These are phyloP conservation scores for Lepidurus apus DNA, from an alignment of 1,140 invertebrate genomes.

Conservation along the genomic window DNA sequence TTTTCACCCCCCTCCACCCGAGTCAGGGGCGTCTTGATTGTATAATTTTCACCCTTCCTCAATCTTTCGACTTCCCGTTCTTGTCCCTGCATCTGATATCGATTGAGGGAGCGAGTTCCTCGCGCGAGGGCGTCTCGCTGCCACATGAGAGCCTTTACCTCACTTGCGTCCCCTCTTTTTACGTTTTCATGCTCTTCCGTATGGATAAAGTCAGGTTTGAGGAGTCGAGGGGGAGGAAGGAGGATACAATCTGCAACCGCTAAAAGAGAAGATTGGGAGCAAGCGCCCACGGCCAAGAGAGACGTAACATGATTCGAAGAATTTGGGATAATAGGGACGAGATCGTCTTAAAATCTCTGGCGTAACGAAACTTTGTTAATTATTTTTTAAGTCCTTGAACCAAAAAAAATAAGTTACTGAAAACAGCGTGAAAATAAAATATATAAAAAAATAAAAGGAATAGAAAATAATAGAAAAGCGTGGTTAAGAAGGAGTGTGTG, in stretches of 20 bases:
- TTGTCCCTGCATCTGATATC: slow-evolving; percentile 16
- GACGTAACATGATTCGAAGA: neutral
- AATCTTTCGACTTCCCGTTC: slow-evolving; percentile 18
- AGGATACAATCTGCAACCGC: neutral
- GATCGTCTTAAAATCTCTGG: neutral
- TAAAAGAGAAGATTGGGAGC: neutral
- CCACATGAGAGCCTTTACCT: neutral
- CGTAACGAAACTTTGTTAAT: too few species aligned
- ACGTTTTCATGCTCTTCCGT: slow-evolving; percentile 2
- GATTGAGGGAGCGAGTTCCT: neutral
- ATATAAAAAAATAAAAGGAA: too few species aligned
- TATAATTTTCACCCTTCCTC: slow-evolving; percentile 22
- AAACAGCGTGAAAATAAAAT: too few species aligned
- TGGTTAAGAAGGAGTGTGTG: too few species aligned
- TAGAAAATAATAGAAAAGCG: too few species aligned
- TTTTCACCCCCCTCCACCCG: neutral
- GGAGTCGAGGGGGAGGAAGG: neutral
- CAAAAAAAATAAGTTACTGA: too few species aligned
- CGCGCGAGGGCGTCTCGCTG: neutral
- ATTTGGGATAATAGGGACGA: neutral
- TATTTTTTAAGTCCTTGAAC: too few species aligned
- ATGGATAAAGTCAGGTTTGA: neutral
- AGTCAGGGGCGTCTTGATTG: slow-evolving; percentile 15
- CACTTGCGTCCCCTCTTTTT: neutral
- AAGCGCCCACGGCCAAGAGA: neutral